Evolutionary conservation across 2,888 invertebrate species (phyloP).

Genomic region (Epistrophe eligans): DNA sequence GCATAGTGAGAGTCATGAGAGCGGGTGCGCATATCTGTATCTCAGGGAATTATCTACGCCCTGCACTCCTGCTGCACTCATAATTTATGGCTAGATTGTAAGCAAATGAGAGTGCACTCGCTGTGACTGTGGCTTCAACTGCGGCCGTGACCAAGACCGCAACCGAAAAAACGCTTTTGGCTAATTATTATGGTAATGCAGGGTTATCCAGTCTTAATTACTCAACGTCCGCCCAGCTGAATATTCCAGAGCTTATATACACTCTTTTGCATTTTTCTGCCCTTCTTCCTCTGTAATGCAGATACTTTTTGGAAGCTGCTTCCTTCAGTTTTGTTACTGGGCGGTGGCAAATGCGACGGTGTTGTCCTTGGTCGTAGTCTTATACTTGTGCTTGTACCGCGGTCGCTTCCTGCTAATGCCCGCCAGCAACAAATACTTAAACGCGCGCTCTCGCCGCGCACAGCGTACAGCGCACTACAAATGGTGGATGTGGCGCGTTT

Average conservation of each 20-base stretch:
- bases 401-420: conserved; percentile 67
- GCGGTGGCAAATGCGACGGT: conserved; percentile 67
- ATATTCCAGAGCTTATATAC: conserved; percentile 63
- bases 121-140: not conserved
- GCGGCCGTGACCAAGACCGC: conserved; percentile 40
- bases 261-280: conserved; percentile 37
- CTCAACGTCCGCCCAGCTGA: conserved; percentile 77
- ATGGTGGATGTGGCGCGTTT: conserved; percentile 59
- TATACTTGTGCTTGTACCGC: conserved; percentile 42
- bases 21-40: conserved; percentile 74
- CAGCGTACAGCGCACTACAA: not conserved
- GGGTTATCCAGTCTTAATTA: conserved; percentile 78
- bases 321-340: conserved; percentile 49
- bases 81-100: conserved; percentile 77
- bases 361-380: conserved; percentile 71
- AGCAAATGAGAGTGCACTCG: conserved; percentile 74
- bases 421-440: conserved; percentile 60
- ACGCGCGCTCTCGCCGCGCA: conserved; percentile 24
- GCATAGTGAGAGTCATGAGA: conserved; percentile 62
- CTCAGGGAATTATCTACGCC: conserved; percentile 74
- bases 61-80: conserved; percentile 73
- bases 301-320: conserved; percentile 45
- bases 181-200: conserved; percentile 78
- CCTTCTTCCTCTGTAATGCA: conserved; percentile 1
- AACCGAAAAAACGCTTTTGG: conserved; percentile 77